Conservation (phyloP, 2,888 invertebrate genomes). For the Archips crataeganus region DNA sequence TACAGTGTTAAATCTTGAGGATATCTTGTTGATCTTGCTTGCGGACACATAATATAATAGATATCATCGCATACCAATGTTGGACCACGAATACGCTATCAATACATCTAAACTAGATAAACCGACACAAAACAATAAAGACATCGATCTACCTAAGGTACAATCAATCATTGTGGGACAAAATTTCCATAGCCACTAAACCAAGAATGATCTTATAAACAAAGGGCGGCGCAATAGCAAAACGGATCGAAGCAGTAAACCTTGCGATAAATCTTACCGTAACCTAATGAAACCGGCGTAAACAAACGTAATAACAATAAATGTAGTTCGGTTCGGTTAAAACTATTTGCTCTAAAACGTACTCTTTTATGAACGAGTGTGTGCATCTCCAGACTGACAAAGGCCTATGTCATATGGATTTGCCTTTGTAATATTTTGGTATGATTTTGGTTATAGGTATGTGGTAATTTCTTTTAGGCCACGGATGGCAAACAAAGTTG, state of each 20-base stretch:
- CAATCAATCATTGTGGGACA: neutral
- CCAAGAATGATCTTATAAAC: slow-evolving; percentile 18
- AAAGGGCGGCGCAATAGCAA: slow-evolving; percentile 4
- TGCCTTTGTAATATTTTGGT: no score
- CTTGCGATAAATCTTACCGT: slow-evolving; percentile 11
- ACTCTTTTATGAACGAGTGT: neutral
- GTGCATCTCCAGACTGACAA: neutral
- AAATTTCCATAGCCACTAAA: slow-evolving; percentile 10
- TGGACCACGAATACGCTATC: neutral
- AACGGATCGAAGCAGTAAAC: slow-evolving; percentile 9
- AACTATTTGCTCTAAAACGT: neutral
- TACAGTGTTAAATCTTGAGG: no score
- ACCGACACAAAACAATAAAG: slow-evolving; percentile 6
- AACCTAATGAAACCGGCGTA: slow-evolving; percentile 7
- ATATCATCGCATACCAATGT: neutral
- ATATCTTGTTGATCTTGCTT: neutral
- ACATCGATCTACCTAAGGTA: slow-evolving; percentile 5
- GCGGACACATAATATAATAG: neutral
- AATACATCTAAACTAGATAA: slow-evolving; percentile 3
- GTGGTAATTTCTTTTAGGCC: no score
- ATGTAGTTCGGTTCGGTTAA: neutral
- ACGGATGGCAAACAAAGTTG: no score
- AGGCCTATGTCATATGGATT: no score
- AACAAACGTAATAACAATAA: neutral
- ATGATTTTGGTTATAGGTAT: no score